Evolutionary conservation across 2,797 vertebrate species (phyloP).

Genomic region (Lemur catta): DNA sequence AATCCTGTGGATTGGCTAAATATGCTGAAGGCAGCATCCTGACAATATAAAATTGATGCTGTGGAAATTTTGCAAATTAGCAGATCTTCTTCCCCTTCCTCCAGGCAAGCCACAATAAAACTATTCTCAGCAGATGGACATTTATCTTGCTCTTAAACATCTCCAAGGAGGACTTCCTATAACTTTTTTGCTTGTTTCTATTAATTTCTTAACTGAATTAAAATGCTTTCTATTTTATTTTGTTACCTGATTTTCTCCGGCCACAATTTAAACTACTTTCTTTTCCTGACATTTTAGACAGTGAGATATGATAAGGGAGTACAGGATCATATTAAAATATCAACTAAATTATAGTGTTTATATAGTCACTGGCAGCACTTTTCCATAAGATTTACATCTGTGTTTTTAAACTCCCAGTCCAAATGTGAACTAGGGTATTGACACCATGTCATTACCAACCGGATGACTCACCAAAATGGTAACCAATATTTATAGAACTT

Average conservation of each 20-base stretch:
- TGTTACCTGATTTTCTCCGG: neutral
- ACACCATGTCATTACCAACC: neutral
- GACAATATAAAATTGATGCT: slow-evolving; percentile 54
- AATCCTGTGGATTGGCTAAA: slow-evolving; percentile 38
- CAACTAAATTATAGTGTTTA: neutral
- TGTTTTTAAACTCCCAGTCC: neutral
- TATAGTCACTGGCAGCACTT: neutral
- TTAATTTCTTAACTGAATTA: slow-evolving; percentile 54
- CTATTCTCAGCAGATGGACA: slow-evolving; percentile 15
- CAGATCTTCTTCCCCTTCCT: slow-evolving; percentile 38
- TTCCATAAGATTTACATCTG: neutral
- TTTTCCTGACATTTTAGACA: neutral
- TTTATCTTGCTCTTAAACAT: slow-evolving; percentile 56
- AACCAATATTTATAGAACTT: neutral
- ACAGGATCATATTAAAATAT: neutral
- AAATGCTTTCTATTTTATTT: neutral
- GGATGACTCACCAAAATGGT: neutral
- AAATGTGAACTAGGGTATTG: slow-evolving; percentile 17
- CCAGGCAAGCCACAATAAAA: slow-evolving; percentile 28
- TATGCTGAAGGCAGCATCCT: slow-evolving; percentile 44
- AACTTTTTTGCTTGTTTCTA: slow-evolving; percentile 38
- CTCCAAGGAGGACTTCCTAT: neutral
- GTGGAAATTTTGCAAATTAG: slow-evolving; percentile 66
- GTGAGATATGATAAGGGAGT: neutral
- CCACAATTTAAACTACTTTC: neutral